Base-by-base conservation (phyloP, 2,888 invertebrate species). In the Athrips mouffetella region DNA sequence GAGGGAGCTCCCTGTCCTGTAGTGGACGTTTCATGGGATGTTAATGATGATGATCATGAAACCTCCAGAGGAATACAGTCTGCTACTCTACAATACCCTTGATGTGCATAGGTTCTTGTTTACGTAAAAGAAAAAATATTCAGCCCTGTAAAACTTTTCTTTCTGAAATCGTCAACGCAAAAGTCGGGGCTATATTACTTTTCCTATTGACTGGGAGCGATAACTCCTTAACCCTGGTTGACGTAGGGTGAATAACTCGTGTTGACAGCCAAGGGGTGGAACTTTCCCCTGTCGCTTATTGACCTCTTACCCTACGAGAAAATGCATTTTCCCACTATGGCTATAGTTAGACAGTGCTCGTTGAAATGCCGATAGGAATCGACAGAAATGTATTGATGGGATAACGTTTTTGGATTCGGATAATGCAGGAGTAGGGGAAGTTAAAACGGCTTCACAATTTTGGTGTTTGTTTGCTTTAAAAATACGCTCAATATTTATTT, bases 211-310 rank as follows among this genome's bases (percentile, higher is more conserved):
- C 69, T 60, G 63, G 55, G 52, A 67, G 67, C 73, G 75, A 80
- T 80, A 79, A 80, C 77, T 79, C 80, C 74, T 80, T 76, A 80
- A 81, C 82, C 80, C 80, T 70, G 69, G 73, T 74, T 44, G 44
- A 44, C 73, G 70, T 73, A 67, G 80, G 80, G 80, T 78, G 80
- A 80, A 80, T 78, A 80, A 80, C 78, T 76, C 67, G 65, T 67
- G 74, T 70, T 82, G 84, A 83, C 83, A 82, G 75, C 67, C 71
- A 70, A 80, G 75, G 74, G 75, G 74, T 61, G 54, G 60, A 66
- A 73, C 65, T 75, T 74, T 67, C 73, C 75, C 76, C 73, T 75
- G 65, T 63, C 72, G 71, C 76, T 74, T 77, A 77, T 81, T 80
- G 80, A 80, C 76, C 81, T 73, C 70, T 67, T 73, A 67, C 73